Evolutionary conservation across 2,888 invertebrate species (phyloP), one percentile per base, ranked within the genome.

Genomic region (Palloptera scutellata): DNA sequence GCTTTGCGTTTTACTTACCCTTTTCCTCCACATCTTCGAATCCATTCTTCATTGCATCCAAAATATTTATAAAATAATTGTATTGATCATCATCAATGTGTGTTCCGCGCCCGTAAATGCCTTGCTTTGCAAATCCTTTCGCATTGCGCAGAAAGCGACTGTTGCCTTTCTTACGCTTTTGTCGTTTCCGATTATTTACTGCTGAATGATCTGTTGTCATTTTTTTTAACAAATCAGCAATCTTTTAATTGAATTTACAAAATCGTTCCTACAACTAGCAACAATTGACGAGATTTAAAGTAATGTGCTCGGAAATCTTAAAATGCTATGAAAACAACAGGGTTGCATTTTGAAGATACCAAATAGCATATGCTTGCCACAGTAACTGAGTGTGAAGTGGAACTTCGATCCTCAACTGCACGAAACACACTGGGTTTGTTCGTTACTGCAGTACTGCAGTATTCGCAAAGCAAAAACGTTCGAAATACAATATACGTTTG

Each of bases 91-190:
- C 88, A 42, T 91, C 89, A 61, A 94, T 87, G 75, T 90, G 87
- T 0, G 88, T 88, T 0, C 93, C 93, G 54, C 91, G 87, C 0
- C 92, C 93, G 82, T 88, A 89, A 76, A 88, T 89, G 0, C 92
- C 92, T 74, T 89, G 89, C 75, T 91, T 92, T 0, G 88, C 92
- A 80, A 92, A 92, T 77, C 92, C 92, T 78, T 91, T 91, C 0
- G 92, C 92, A 83, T 92, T 93, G 53, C 89, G 86, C 45, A 91
- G 81, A 74, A 84, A 84, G 1, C 77, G 75, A 5, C 70, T 77
- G 1, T 76, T 78, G 63, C 77, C 79, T 71, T 77, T 82, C 59
- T 78, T 81, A 40, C 61, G 61, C 42, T 45, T 55, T 12, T 43
- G 66, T 1, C 66, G 66, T 12, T 43, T 55, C 51, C 57, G 61